Conservation (phyloP, 2,888 invertebrate genomes). For the Drosophila cracens region DNA sequence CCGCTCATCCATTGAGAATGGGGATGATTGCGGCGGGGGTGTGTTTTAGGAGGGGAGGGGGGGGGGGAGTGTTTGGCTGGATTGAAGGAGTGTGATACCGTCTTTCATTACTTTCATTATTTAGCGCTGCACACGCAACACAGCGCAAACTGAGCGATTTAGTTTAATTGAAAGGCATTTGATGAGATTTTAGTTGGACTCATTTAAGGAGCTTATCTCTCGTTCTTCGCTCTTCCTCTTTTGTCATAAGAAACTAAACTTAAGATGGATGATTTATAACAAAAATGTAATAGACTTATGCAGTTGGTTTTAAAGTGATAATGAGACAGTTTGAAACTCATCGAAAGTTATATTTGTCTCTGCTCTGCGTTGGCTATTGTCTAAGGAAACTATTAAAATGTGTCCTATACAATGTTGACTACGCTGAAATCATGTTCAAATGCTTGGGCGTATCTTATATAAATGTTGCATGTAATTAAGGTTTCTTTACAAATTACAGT, state of each 20-base stretch:
- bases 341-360: neutral
- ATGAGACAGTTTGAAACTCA: neutral
- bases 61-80: neutral
- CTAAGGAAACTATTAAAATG: neutral
- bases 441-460: neutral
- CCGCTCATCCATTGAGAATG: constrained; percentile 44
- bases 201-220: constrained; percentile 45
- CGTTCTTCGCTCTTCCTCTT: no score
- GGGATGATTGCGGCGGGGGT: neutral
- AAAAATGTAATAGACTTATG: constrained; percentile 20
- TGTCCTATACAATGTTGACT: neutral
- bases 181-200: constrained; percentile 69
- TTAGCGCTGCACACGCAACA: constrained; percentile 54
- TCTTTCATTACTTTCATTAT: constrained; percentile 75
- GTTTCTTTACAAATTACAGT: neutral
- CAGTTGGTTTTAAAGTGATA: constrained; percentile 4
- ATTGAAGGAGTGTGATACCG: constrained; percentile 29
- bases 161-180: constrained; percentile 73
- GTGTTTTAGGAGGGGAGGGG: neutral
- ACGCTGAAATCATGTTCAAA: neutral
- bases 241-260: constrained; percentile 8
- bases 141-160: constrained; percentile 66
- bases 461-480: neutral
- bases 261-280: constrained; percentile 33
- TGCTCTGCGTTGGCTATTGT: neutral